A percentile compares a stretch with the other conserved stretches of the same genome.
phyloP scores from a whole-genome alignment of 1,140 invertebrate species.

The Coptotermes formosanus region DNA sequence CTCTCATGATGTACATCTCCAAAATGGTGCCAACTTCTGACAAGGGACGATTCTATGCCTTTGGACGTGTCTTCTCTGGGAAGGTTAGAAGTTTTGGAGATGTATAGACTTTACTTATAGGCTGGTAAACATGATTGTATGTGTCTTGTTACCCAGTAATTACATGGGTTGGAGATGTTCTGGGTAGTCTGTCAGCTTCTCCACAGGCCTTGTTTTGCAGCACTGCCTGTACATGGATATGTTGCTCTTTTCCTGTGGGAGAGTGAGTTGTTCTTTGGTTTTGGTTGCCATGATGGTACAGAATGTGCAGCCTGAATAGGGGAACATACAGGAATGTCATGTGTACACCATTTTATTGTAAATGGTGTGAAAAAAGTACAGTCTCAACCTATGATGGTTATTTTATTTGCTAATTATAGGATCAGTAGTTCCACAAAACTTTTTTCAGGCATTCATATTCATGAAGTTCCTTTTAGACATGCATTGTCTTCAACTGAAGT shows the following conservation, averaged over 20 bases:
- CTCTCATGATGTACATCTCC: conserved; percentile 99
- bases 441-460: no score
- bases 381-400: no score
- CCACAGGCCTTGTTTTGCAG: neutral
- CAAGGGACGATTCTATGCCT: conserved; percentile 99
- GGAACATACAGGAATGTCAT: neutral
- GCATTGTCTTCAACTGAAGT: no score
- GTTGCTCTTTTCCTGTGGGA: neutral
- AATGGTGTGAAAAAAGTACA: no score
- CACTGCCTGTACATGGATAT: neutral
- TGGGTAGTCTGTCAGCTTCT: neutral
- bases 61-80: conserved; percentile 99
- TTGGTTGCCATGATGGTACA: neutral
- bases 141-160: no score
- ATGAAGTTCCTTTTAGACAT: no score
- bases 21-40: conserved; percentile 99
- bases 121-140: no score
- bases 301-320: neutral
- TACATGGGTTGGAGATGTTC: neutral
- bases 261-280: neutral
- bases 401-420: no score
- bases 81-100: conserved; percentile 57
- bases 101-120: no score
- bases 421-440: no score
- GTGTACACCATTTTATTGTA: no score